Evolutionary conservation across 2,113 vertebrate species (phyloP).

Genomic region (Seriola dumerili): DNA sequence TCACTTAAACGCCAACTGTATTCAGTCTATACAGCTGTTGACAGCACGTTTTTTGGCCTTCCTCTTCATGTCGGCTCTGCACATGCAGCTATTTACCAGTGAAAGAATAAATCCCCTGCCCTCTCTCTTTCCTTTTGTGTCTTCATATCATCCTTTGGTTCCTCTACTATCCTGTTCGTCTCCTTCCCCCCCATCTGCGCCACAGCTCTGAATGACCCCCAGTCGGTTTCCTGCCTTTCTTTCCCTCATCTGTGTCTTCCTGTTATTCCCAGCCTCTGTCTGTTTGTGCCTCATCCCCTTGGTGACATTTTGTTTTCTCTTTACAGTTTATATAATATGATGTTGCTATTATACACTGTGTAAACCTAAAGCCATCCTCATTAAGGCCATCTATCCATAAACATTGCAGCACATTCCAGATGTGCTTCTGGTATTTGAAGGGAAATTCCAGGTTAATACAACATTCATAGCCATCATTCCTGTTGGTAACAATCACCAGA

Average conservation of each 20-base stretch:
- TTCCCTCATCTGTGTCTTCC: constrained; percentile 76
- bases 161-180: constrained; percentile 76
- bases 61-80: constrained; percentile 8
- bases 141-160: constrained; percentile 52
- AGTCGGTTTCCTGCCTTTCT: constrained; percentile 83
- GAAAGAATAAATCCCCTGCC: constrained; percentile 20
- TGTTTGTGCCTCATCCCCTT: constrained; percentile 46
- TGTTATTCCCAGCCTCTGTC: constrained; percentile 72
- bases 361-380: neutral
- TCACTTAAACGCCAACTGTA: neutral
- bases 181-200: constrained; percentile 71
- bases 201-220: constrained; percentile 53
- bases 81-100: constrained; percentile 38
- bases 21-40: neutral
- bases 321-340: neutral
- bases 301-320: constrained; percentile 30
- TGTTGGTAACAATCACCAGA: neutral
- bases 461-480: neutral
- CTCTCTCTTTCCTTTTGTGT: constrained; percentile 56
- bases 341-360: neutral
- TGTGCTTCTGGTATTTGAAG: neutral
- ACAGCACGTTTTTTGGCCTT: neutral
- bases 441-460: neutral
- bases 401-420: neutral
- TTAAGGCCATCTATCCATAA: neutral